Evolutionary conservation across 1,140 invertebrate species (phyloP), one percentile per base, ranked within the genome.

Genomic region (Myzus persicae): DNA sequence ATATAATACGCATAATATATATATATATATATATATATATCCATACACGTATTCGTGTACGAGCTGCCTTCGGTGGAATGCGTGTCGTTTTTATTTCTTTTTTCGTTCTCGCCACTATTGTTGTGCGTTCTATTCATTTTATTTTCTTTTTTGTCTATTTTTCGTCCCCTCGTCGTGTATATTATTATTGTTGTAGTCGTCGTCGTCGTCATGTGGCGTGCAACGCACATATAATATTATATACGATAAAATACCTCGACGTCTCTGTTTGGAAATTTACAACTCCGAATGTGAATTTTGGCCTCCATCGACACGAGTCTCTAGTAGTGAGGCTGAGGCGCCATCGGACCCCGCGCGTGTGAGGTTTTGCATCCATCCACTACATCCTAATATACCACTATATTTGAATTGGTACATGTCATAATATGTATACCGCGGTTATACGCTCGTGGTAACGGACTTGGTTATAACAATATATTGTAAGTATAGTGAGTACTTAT

Each of bases 61-160:
- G 59, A 26, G 48, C 87, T 26, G 87, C 46, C 88, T 90, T 38
- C 38, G 51, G 36, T 31, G 89, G 89, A 90, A 90, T 67, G 89
- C 89, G 89, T 59, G 88, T 90, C 48, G 51, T 40, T 90, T 90
- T 40, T 51, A 51, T 46, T 31, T n/a, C n/a, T 88, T 89, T 87
- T 87, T 89, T 90, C 88, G 48, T 90, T 20, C 89, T 40, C 89
- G 38, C 51, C 42, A 42, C 89, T n/a, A 42, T 90, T 67, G 89
- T 90, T 38, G 51, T 59, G 54, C 36, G 38, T 67, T 67, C 38
- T 42, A 67, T 90, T 67, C 89, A 40, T 59, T 67, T 59, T 90
- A 40, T 90, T 90, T 59, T 90, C 18, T 67, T 31, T 90, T 42
- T 67, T 31, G 88, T 89, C 88, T 89, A 89, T 89, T 54, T 85